Percentiles rank a stretch among this genome's conserved stretches.
Evolutionary conservation across 2,888 invertebrate genomes (phyloP).

Genomic region (Drosophila fungiperda): DNA sequence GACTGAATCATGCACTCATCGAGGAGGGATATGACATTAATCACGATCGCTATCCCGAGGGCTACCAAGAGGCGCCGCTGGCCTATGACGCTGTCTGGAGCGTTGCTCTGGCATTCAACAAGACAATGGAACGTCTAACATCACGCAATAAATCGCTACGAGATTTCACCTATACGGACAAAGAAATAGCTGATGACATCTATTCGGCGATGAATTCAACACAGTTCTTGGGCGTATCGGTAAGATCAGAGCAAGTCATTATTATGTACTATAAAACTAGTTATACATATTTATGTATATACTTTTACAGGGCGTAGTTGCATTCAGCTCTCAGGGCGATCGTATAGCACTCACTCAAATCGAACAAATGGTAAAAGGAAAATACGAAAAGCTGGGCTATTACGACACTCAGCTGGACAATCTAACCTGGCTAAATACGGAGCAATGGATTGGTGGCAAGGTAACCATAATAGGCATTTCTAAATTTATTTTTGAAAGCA

Average conservation of each 20-base stretch:
- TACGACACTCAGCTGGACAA: constrained; percentile 98
- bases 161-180: constrained; percentile 98
- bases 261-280: not conserved
- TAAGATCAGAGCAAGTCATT: constrained; percentile 86
- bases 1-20: constrained; percentile 92
- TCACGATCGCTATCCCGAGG: constrained; percentile 94
- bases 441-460: constrained; percentile 94
- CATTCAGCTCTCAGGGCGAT: constrained; percentile 99
- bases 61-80: constrained; percentile 98
- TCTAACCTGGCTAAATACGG: constrained; percentile 96
- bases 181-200: constrained; percentile 97
- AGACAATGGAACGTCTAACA: constrained; percentile 95
- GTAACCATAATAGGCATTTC: constrained; percentile 70
- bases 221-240: constrained; percentile 98
- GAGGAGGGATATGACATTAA: constrained; percentile 94
- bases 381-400: constrained; percentile 96
- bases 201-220: constrained; percentile 99
- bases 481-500: not conserved
- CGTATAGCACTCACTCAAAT: constrained; percentile 99
- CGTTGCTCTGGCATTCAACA: constrained; percentile 98
- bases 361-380: constrained; percentile 97
- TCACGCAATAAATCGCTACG: constrained; percentile 92
- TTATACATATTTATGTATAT: not conserved
- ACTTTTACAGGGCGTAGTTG: constrained; percentile 94
- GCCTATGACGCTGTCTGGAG: constrained; percentile 99